phyloP scores from a whole-genome alignment of 2,113 vertebrate genomes.

The Anhinga anhinga region DNA sequence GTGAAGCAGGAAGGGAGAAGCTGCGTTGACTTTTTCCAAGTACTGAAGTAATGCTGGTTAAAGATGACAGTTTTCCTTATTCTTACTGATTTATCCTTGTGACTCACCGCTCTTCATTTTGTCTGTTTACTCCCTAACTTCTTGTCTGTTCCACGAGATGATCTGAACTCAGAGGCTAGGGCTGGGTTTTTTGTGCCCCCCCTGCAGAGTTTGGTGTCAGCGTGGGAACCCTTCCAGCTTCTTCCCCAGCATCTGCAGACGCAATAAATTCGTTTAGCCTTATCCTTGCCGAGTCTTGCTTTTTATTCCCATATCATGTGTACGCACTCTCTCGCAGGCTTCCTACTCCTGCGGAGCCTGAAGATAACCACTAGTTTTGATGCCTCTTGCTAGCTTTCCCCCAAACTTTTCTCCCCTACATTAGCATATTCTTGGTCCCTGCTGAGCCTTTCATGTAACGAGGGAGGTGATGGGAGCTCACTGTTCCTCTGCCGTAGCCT shows the following conservation, averaged over 20 bases:
- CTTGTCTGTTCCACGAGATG: background rate
- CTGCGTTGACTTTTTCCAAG: background rate
- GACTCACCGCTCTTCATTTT: background rate
- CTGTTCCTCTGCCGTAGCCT: background rate
- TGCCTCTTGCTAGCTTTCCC: background rate
- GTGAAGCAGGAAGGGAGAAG: background rate
- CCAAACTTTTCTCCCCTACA: accelerated
- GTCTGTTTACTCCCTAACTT: background rate
- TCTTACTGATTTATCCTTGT: background rate
- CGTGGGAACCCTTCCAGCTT: background rate
- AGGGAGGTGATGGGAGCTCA: accelerated
- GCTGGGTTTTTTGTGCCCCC: background rate
- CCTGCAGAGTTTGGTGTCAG: background rate
- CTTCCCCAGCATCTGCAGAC: background rate
- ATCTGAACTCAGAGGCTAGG: background rate
- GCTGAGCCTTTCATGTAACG: accelerated
- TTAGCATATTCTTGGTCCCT: background rate
- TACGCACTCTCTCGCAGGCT: background rate
- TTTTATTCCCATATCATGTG: background rate
- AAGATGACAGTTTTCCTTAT: background rate
- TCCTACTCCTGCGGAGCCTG: background rate
- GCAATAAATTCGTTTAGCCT: background rate
- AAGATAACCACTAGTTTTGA: background rate
- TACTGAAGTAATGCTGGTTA: background rate
- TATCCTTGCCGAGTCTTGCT: background rate